Evolutionary conservation across 2,113 vertebrate species (phyloP), one percentile per base, ranked within the genome.

Genomic region (Crotalus viridis): DNA sequence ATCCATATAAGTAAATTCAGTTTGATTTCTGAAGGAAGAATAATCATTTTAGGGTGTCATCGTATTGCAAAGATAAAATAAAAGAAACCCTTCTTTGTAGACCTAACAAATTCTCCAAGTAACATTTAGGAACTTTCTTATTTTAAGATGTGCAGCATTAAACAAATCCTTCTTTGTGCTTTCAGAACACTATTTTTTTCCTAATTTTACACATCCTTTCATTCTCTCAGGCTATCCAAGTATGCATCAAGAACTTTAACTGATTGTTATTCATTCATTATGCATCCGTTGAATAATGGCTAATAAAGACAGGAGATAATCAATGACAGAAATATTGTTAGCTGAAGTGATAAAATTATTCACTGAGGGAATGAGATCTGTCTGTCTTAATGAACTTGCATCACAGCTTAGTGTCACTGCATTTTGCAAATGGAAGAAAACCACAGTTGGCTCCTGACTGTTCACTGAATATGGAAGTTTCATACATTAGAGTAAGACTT

Each of bases 381-480:
- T 8, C 21, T 28, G 48, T 6, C 7, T 1, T 19, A 52, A 24
- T 39, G 85, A 0, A 64, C 33, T 0, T 4, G 56, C 85, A 6
- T 56, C 85, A 86, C 21, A 21, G 43, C 19, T 91, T 93, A 7
- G 59, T 4, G 9, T 46, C 28, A 0, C 1, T 15, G 39, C 21
- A 55, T 4, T 0, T 21, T 46, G 95, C 13, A 1, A n/a, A 13
- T 8, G 64, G 91, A n/a, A 59, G 3, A 21, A 92, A 90, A 85
- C 61, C 6, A 0, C 0, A 6, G 0, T 1, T 6, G 85, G 12
- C 3, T 26, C 39, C 46, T 24, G 46, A 24, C 0, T 56, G 0
- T 13, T 57, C 0, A 0, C 39, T 15, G 88, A 57, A 7, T 90
- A 39, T 28, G 3, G 0, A 52, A 81, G 54, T 81, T 26, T 13